Evolutionary conservation across 2,888 invertebrate genomes (phyloP), one percentile per base, ranked within the genome.

Genomic region (Lochmaea capreae): DNA sequence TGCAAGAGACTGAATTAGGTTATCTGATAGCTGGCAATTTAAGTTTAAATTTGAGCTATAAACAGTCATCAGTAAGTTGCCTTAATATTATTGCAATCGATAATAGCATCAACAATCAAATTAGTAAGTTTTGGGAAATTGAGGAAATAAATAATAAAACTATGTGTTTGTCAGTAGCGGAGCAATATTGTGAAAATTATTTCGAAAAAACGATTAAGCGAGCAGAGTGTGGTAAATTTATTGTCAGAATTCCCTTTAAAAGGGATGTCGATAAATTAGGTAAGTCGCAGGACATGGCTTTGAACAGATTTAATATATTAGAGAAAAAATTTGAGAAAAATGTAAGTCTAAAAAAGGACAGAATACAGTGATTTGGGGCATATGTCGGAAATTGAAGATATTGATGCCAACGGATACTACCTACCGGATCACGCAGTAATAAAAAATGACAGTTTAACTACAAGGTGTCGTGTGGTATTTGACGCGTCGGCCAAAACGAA

Each of bases 171-270:
- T 59, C 73, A 9, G 12, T 33, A 4, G 73, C 74, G 6, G 79
- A 81, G 66, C 46, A 66, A 39, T 63, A 49, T 39, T 80, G 78
- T 72, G 79, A 79, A 65, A 54, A 76, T 10, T 76, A 77, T 71
- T 77, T 72, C 65, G 33, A 39, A 62, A 42, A 69, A 54, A 72
- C 72, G 10, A 46, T n/a, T 16, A 65, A 16, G 42, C 57, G 72
- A 18, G 63, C 67, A 18, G 33, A 12, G 12, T 26, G 61, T 39
- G 73, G 71, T 18, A 58, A 73, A 52, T 78, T 78, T 67, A 49
- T 74, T n/a, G 78, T 76, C 4, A 71, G 62, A 22, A 18, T 78
- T 16, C 75, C 73, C 9, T 71, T 76, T 18, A 72, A 74, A 59
- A 58, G 57, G 16, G 65, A 74, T 22, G 8, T 65, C 12, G 14